Conservation (phyloP, 2,113 vertebrate species). For the Cervus canadensis region DNA sequence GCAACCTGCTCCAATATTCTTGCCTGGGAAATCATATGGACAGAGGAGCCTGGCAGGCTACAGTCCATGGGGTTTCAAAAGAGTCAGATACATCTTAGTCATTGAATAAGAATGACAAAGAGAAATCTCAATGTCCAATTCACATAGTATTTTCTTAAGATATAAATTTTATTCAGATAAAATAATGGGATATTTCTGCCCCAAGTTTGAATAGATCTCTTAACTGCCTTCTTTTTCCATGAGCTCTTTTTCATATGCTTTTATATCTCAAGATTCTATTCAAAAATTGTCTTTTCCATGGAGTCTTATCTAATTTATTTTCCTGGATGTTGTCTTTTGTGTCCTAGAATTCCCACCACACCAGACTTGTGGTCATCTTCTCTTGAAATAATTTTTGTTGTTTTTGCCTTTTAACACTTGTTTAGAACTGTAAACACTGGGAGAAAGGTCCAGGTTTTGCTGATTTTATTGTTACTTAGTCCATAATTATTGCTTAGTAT, state of each 20-base stretch:
- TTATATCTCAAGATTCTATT: background rate
- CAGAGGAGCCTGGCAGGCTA: background rate
- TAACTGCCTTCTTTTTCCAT: background rate
- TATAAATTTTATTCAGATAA: background rate
- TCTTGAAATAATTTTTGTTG: background rate
- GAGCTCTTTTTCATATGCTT: background rate
- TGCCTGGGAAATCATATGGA: background rate
- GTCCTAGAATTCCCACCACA: background rate
- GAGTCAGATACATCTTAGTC: background rate
- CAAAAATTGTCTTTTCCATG: background rate
- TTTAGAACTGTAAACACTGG: background rate
- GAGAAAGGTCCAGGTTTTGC: background rate
- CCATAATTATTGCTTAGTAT: background rate
- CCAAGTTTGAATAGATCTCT: background rate
- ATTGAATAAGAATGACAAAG: background rate
- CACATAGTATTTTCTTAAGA: background rate
- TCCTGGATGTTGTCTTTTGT: background rate
- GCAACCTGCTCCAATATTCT: background rate
- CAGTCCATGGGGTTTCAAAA: background rate
- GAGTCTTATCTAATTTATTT: background rate
- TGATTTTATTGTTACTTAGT: background rate
- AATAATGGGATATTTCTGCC: background rate
- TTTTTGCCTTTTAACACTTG: background rate
- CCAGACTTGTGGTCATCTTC: background rate
- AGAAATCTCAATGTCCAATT: background rate